phyloP scores from a whole-genome alignment of 1,140 invertebrate genomes.

The Caenorhabditis brenneri region DNA sequence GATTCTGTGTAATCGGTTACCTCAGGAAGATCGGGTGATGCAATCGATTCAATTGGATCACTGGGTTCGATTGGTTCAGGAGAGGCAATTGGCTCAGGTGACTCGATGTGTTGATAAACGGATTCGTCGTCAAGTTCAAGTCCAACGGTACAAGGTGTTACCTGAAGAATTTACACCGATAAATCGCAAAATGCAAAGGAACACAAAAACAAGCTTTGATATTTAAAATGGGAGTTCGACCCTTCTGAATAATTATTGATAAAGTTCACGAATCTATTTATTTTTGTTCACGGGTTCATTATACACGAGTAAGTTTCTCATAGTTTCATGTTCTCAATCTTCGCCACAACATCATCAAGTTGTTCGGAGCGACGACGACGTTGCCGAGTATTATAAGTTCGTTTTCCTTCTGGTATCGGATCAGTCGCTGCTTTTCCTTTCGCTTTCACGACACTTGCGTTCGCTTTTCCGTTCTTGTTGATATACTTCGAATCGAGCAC shows the following conservation, averaged over 20 bases:
- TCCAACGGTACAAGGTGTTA: not conserved
- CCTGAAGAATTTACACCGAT: not conserved
- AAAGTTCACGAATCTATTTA: not conserved
- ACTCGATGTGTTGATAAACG: too few relatives aligned
- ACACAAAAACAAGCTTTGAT: too few relatives aligned
- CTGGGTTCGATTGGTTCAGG: too few relatives aligned
- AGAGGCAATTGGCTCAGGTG: too few relatives aligned
- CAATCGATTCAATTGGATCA: too few relatives aligned
- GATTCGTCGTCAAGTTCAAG: not conserved
- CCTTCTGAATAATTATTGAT: not conserved
- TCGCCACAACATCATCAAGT: not conserved
- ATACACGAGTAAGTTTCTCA: too few relatives aligned
- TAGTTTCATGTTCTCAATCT: constrained; percentile 14
- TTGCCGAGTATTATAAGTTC: not conserved
- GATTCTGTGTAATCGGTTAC: too few relatives aligned
- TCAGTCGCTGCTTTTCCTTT: constrained; percentile 5
- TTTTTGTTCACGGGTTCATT: too few relatives aligned
- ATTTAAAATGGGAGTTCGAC: not conserved
- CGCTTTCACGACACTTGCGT: not conserved
- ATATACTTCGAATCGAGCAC: not conserved
- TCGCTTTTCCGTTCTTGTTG: constrained; percentile 13
- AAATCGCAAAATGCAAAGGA: not conserved
- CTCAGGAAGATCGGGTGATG: too few relatives aligned
- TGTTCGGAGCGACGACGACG: not conserved
- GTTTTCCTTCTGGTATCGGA: not conserved